These are phyloP conservation scores for Mesaphorura yosii DNA, from an alignment of 1,140 invertebrate genomes.

Conservation along the genomic window DNA sequence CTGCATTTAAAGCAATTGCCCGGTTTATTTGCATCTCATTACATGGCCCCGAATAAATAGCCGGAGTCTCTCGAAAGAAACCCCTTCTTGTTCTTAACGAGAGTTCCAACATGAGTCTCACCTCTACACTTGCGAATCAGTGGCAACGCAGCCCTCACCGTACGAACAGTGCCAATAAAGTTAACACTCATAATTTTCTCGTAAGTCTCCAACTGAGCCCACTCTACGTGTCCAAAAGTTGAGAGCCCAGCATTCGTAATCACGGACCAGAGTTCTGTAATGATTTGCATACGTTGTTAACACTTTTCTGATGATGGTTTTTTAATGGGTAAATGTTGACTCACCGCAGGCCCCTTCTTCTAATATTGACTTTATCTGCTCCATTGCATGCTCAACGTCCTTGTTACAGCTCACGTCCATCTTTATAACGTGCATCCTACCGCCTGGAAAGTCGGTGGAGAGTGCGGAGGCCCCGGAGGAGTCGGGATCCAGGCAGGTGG, in stretches of 20 bases:
- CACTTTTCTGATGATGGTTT: too few species aligned
- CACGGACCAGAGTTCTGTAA: slow-evolving; percentile 19
- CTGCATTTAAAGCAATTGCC: slow-evolving; percentile 26
- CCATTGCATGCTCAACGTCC: slow-evolving; percentile 56
- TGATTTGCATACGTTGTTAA: not conserved
- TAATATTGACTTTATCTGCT: slow-evolving; percentile 61
- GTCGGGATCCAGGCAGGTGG: slow-evolving; percentile 54
- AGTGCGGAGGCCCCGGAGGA: slow-evolving; percentile 52
- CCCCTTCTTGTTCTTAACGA: not conserved
- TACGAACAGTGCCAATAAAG: slow-evolving; percentile 48
- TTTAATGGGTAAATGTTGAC: too few species aligned
- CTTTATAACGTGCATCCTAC: slow-evolving; percentile 55
- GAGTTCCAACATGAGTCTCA: slow-evolving; percentile 41
- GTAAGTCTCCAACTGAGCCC: slow-evolving; percentile 62
- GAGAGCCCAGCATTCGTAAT: slow-evolving; percentile 37
- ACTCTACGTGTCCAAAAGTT: slow-evolving; percentile 76
- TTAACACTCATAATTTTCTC: slow-evolving; percentile 62
- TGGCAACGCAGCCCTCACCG: slow-evolving; percentile 58
- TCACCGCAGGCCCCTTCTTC: too few species aligned
- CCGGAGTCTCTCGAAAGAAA: too few species aligned
- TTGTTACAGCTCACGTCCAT: slow-evolving; percentile 61
- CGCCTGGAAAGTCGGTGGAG: slow-evolving; percentile 58
- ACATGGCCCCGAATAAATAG: too few species aligned
- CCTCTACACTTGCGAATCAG: slow-evolving; percentile 60
- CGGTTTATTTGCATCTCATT: too few species aligned